Percentiles rank a stretch among this genome's conserved stretches.
These are phyloP conservation scores for Nothobranchius furzeri DNA, from an alignment of 2,113 vertebrate species.

Conservation along the genomic window DNA sequence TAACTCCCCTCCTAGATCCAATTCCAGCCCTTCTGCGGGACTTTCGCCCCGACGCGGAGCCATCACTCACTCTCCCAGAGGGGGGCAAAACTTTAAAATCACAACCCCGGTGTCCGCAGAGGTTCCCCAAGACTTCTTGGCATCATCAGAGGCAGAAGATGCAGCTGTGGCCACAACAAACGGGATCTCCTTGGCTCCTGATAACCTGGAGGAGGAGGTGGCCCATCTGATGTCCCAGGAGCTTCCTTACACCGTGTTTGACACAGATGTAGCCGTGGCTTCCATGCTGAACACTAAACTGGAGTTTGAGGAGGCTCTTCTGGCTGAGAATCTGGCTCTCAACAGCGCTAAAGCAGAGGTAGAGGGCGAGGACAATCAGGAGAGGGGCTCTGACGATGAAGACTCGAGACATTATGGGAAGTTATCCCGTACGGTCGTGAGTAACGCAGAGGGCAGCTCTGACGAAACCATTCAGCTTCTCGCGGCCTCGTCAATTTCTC, in stretches of 20 bases:
- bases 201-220: constrained; percentile 68
- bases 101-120: constrained; percentile 71
- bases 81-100: constrained; percentile 67
- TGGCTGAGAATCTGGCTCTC: constrained; percentile 79
- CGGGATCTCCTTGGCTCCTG: constrained; percentile 62
- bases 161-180: constrained; percentile 67
- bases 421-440: constrained; percentile 81
- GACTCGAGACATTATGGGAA: constrained; percentile 69
- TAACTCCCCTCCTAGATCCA: constrained; percentile 74
- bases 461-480: constrained; percentile 48
- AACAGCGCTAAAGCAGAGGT: constrained; percentile 42
- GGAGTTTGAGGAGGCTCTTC: constrained; percentile 84
- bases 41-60: constrained; percentile 69
- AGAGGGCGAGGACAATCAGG: constrained; percentile 30
- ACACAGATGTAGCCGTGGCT: constrained; percentile 81
- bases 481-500: constrained; percentile 76
- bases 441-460: constrained; percentile 59
- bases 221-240: constrained; percentile 73
- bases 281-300: constrained; percentile 84
- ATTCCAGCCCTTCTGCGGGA: constrained; percentile 73
- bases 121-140: constrained; percentile 75
- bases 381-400: constrained; percentile 60
- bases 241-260: constrained; percentile 72
- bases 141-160: constrained; percentile 74
- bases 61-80: constrained; percentile 58